Evolutionary conservation across 2,888 invertebrate species (phyloP).

Genomic region (Lasioglossum pauxillum): DNA sequence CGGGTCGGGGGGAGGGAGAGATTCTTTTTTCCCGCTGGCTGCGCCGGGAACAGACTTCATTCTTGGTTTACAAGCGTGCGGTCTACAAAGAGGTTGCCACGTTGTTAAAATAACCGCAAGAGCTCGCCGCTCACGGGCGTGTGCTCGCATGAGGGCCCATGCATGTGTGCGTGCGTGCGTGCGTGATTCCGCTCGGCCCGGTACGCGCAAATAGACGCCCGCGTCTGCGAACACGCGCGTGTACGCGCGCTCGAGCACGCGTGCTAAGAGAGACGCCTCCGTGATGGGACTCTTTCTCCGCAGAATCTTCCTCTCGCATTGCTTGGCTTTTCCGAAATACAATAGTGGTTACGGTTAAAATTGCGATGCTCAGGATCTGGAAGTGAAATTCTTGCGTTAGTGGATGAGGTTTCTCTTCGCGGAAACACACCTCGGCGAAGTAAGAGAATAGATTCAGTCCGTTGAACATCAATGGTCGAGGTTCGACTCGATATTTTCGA

Average conservation of each 20-base stretch:
- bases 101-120: slow-evolving; percentile 84
- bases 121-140: slow-evolving; percentile 62
- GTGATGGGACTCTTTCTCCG: slow-evolving; percentile 30
- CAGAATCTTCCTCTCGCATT: background rate
- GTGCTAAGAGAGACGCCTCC: slow-evolving; percentile 5
- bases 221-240: slow-evolving; percentile 32
- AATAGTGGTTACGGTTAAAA: background rate
- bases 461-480: background rate
- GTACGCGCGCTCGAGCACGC: slow-evolving; percentile 18
- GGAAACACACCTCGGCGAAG: background rate
- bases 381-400: background rate
- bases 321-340: background rate
- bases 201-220: slow-evolving; percentile 42
- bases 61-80: slow-evolving; percentile 84
- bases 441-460: background rate
- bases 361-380: background rate
- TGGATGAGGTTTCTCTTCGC: background rate
- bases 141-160: slow-evolving; percentile 30
- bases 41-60: slow-evolving; percentile 81
- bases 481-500: background rate
- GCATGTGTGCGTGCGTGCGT: slow-evolving; percentile 29
- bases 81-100: slow-evolving; percentile 84
- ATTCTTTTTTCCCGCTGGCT: slow-evolving; percentile 64
- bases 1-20: slow-evolving; percentile 22
- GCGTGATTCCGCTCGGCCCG: slow-evolving; percentile 53